Evolutionary conservation across 2,113 vertebrate species (phyloP).

Genomic region (Anarhynchus alexandrinus): DNA sequence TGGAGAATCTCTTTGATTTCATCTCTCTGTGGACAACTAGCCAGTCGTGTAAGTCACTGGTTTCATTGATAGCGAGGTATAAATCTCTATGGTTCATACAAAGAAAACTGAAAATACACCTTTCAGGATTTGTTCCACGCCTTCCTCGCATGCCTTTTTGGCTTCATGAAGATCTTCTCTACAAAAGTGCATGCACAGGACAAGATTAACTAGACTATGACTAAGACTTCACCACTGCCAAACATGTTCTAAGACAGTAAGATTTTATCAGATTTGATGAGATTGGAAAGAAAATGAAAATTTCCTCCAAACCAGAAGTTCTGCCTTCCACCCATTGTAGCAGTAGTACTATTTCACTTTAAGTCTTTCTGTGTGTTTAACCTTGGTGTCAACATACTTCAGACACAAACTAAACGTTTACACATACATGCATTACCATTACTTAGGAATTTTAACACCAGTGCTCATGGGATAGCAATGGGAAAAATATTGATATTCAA

Average conservation of each 20-base stretch:
- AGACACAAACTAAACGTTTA: background rate
- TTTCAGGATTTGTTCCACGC: rapidly evolving
- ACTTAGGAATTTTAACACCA: background rate
- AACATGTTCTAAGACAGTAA: background rate
- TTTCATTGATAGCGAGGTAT: rapidly evolving
- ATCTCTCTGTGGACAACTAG: background rate
- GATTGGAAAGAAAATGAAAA: background rate
- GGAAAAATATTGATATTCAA: background rate
- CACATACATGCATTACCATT: background rate
- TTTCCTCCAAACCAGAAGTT: background rate
- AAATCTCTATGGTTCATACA: background rate
- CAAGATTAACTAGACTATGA: background rate
- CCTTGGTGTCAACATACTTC: background rate
- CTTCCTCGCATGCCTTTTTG: background rate
- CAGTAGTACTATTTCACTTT: background rate
- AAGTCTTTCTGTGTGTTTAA: background rate
- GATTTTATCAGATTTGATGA: background rate
- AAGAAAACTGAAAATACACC: background rate
- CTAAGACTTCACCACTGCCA: background rate
- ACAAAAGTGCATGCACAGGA: background rate
- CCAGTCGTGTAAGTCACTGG: background rate
- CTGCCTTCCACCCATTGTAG: background rate
- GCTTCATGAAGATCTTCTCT: background rate
- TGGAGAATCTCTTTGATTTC: background rate
- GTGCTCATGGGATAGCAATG: background rate